These are phyloP conservation scores for Romanomermis culicivorax DNA, from an alignment of 2,888 invertebrate species.

Conservation along the genomic window DNA sequence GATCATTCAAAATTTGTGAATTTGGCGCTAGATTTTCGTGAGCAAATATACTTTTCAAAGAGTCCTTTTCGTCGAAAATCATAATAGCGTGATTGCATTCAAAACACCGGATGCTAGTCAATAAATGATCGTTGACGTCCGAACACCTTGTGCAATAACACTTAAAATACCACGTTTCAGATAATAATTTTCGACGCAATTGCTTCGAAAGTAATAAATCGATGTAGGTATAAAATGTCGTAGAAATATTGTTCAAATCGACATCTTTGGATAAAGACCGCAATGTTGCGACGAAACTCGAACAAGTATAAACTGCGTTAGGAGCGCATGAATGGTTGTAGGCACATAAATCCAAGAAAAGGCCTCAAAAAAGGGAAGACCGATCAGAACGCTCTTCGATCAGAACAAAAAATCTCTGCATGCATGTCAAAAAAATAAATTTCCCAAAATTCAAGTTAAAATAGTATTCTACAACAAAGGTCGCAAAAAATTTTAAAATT, in stretches of 20 bases:
- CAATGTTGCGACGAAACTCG: conserved; percentile 19
- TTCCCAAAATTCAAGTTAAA: too few species aligned
- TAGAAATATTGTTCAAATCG: conserved; percentile 18
- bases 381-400: too few species aligned
- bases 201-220: conserved; percentile 17
- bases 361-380: not conserved
- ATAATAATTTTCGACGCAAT: conserved; percentile 19
- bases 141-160: conserved; percentile 24
- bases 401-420: too few species aligned
- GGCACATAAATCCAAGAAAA: not conserved
- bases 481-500: too few species aligned
- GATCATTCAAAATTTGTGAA: too few species aligned
- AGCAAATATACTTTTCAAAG: too few species aligned
- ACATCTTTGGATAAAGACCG: conserved; percentile 18
- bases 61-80: too few species aligned
- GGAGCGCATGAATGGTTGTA: conserved; percentile 26
- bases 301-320: conserved; percentile 24
- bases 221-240: conserved; percentile 26
- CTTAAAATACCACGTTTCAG: conserved; percentile 12
- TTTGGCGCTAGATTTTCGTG: too few species aligned
- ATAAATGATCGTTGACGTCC: conserved; percentile 21
- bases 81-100: not conserved
- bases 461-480: too few species aligned
- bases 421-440: too few species aligned
- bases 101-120: conserved; percentile 10